Conservation (phyloP, 2,113 vertebrate genomes). For the Cyanocitta stelleri region DNA sequence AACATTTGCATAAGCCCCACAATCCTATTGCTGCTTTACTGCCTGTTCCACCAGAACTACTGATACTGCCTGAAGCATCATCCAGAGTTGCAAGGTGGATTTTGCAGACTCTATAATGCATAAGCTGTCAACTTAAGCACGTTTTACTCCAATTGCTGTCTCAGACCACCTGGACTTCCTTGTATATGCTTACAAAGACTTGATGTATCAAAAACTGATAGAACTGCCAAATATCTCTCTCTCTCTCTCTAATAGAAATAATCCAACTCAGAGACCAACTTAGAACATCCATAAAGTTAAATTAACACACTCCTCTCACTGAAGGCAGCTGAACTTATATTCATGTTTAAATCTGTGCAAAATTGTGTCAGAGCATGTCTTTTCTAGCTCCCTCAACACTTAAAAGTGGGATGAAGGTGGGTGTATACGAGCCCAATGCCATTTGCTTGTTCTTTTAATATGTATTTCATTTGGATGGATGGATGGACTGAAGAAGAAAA, state of each 20-base stretch:
- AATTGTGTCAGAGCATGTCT: background rate
- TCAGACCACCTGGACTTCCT: background rate
- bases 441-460: background rate
- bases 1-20: background rate
- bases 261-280: background rate
- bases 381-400: background rate
- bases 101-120: background rate
- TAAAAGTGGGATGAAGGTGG: background rate
- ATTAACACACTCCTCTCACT: background rate
- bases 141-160: background rate
- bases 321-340: background rate
- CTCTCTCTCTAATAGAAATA: background rate
- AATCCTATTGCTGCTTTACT: background rate
- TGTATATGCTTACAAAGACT: background rate
- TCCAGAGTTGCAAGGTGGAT: background rate
- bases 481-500: background rate
- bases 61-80: background rate
- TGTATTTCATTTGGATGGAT: background rate
- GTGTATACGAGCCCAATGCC: fast-evolving
- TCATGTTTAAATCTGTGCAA: background rate
- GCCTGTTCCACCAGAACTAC: background rate
- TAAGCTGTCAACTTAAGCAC: background rate
- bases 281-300: background rate
- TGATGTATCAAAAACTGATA: background rate
- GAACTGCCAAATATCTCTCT: background rate